Evolutionary conservation across 2,888 invertebrate species (phyloP), one percentile per base, ranked within the genome.

Genomic region (Epiblema foenella): DNA sequence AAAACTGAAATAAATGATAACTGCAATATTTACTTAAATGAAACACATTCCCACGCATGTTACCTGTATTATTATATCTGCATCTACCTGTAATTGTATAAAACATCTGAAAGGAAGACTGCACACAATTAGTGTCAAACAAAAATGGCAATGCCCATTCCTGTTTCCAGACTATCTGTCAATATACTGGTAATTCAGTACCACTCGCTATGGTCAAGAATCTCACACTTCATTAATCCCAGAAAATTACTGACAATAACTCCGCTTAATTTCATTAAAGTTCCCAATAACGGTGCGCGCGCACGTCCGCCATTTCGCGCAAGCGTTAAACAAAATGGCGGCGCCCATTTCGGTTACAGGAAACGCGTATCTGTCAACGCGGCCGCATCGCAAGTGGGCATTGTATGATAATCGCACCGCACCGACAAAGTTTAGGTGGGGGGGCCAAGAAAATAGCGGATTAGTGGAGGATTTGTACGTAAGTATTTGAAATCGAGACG

Each of bases 301-400:
- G 62, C 62, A 73, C 60, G 66, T 67, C 86, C 81, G 85, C 92
- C 92, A 92, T 91, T 89, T 89, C 83, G 87, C 81, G 85, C 76
- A 75, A 77, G 77, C 78, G 81, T 79, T 81, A 83, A 86, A 89
- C 92, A 93, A 93, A 87, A 93, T 93, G 93, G 92, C 90, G 77
- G 83, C 81, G 76, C 81, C 89, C 86, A 85, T 89, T 92, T 91
- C 84, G 90, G 89, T 86, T 85, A 86, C 86, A 91, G 91, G 92
- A 93, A 91, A 90, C 89, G 90, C 88, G 89, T 91, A 91, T 91
- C 91, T 91, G 92, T 91, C 91, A 91, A 85, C 88, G 83, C 81
- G 81, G 85, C 85, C 81, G 90, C 90, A 91, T 91, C 85, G 87
- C 90, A 89, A 93, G 90, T 88, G 87, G 89, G 84, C 81, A 93